A percentile compares a stretch with the other conserved stretches of the same genome.
Evolutionary conservation across 2,888 invertebrate genomes (phyloP).

Genomic region (Pandemis heparana): DNA sequence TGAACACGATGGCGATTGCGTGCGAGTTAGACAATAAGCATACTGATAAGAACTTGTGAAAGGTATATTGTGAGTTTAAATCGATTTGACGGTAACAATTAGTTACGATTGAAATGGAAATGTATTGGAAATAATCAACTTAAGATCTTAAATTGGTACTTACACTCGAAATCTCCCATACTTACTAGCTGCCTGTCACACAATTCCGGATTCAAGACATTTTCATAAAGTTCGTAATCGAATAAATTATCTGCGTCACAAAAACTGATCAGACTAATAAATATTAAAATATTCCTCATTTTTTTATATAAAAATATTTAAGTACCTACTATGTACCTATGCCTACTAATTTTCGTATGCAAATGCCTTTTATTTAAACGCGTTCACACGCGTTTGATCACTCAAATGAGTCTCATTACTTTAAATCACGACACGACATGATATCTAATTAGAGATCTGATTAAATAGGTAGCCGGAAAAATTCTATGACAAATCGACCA

Average conservation of each 20-base stretch:
- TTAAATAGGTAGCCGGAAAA: background rate
- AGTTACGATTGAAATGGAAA: too few species aligned
- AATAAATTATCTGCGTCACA: constrained; percentile 2
- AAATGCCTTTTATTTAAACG: too few species aligned
- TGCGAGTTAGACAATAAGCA: too few species aligned
- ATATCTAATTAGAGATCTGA: background rate
- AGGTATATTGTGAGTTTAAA: too few species aligned
- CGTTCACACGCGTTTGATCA: background rate
- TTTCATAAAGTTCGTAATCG: constrained; percentile 21
- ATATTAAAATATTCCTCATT: background rate
- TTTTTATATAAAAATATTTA: too few species aligned
- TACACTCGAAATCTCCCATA: constrained; percentile 15
- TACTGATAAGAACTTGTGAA: too few species aligned
- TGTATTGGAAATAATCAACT: too few species aligned
- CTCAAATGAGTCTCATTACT: background rate
- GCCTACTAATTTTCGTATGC: too few species aligned
- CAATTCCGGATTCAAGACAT: constrained; percentile 20
- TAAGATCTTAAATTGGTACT: background rate
- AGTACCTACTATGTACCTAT: too few species aligned
- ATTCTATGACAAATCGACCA: background rate
- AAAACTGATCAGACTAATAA: background rate
- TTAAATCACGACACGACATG: background rate
- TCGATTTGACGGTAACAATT: too few species aligned
- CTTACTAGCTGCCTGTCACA: constrained; percentile 4
- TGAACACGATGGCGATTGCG: too few species aligned